Base-by-base conservation (phyloP, 2,797 vertebrate genomes). In the Characodon lateralis region DNA sequence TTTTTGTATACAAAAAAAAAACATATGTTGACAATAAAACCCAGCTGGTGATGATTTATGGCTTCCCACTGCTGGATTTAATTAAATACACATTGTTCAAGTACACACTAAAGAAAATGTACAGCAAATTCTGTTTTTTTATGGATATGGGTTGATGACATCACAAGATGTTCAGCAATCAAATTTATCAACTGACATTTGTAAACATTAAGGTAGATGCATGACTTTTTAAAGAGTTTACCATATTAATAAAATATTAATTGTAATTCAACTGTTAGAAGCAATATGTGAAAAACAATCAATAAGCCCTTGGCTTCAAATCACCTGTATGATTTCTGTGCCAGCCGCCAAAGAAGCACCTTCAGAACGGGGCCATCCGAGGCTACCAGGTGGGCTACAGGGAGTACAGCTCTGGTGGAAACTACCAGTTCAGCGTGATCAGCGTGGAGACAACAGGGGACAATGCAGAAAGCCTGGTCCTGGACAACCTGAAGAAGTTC, bases 321-420 rank as follows among this genome's bases (percentile, higher is more conserved):
- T 50, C 41, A 70, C 20, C 26, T 2, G 5, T 76, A 13, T 77
- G 1, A 0, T 79, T 73, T 13, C 0, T 69, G 55, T 59, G 58
- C 69, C 74, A 99, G 98, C 94, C 97, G 5, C 98, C 98, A 9
- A 97, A 97, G 94, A 98, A 97, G 83, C 97, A 99, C 65, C 91
- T 99, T 68, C 98, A 99, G 92, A 99, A 99, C 0, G 98, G 98
- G 2, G 96, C 98, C 71, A 99, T 99, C 92, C 95, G 95, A 6
- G 98, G 98, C 59, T 99, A 99, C 94, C 98, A 99, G 92, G 98
- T 99, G 50, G 98, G 98, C 72, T 99, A 98, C 89, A 95, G 98
- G 50, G 98, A 99, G 83, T 98, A 98, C 96, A 98, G 98, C 79
- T 96, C 97, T 0, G 97, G 97, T 0, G 98, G 98, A 24, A 99